Evolutionary conservation across 2,113 vertebrate genomes (phyloP).

Genomic region (Rhineura floridana): DNA sequence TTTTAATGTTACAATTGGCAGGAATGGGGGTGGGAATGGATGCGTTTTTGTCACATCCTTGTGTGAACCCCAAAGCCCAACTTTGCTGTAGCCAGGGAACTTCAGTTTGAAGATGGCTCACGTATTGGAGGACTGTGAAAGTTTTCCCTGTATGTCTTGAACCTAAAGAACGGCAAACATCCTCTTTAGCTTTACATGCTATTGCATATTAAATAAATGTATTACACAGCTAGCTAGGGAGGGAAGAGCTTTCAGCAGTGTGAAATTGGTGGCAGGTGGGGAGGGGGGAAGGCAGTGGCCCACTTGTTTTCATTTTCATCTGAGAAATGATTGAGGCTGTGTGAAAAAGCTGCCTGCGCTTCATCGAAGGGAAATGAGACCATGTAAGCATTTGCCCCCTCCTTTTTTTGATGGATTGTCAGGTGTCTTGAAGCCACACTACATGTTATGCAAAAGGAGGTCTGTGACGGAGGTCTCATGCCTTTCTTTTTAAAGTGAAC

Average conservation of each 20-base stretch:
- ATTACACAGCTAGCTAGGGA: not conserved
- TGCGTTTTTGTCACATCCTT: too few relatives aligned
- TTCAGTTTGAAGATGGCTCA: not conserved
- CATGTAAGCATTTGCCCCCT: not conserved
- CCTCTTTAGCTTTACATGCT: not conserved
- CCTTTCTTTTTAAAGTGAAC: not conserved
- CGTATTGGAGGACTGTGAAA: not conserved
- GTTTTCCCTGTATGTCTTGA: not conserved
- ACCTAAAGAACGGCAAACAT: not conserved
- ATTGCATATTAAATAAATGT: not conserved
- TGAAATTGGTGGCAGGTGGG: not conserved
- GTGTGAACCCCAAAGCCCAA: not conserved
- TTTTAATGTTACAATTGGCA: too few relatives aligned
- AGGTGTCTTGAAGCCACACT: not conserved
- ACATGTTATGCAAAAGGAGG: too few relatives aligned
- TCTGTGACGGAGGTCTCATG: not conserved
- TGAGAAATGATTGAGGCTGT: not conserved
- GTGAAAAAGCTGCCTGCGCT: not conserved
- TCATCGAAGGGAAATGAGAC: not conserved
- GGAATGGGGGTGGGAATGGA: too few relatives aligned
- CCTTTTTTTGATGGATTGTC: not conserved
- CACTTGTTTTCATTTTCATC: not conserved
- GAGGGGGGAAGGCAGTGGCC: not conserved
- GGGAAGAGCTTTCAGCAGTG: not conserved
- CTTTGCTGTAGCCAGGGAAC: not conserved